These are phyloP conservation scores for Pseudomugil gertrudae DNA, from an alignment of 2,797 vertebrate genomes.

Conservation along the genomic window DNA sequence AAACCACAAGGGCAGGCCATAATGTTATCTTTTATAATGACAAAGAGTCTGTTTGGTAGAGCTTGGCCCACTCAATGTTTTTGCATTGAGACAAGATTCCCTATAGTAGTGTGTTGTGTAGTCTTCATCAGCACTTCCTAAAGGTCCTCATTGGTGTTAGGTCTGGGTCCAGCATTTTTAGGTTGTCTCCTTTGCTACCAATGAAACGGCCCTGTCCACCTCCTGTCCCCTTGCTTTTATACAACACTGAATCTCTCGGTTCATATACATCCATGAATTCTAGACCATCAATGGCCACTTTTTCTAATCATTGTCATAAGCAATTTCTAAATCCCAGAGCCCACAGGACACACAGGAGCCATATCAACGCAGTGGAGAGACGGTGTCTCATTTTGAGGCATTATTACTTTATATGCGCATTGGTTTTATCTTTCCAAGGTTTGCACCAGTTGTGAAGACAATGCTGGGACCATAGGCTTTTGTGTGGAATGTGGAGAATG, in stretches of 20 bases:
- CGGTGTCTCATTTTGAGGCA: neutral
- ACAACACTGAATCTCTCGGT: neutral
- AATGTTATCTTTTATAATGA: neutral
- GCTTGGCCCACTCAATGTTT: neutral
- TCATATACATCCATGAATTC: neutral
- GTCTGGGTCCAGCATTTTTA: neutral
- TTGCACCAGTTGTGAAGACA: conserved; percentile 98
- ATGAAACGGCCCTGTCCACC: neutral
- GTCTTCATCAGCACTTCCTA: too few species aligned
- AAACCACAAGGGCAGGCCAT: neutral
- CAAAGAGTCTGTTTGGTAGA: neutral
- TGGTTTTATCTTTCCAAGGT: conserved; percentile 79
- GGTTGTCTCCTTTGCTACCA: neutral
- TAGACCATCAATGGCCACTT: neutral
- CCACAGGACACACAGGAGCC: neutral
- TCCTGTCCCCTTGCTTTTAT: neutral
- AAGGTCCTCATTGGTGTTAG: too few species aligned
- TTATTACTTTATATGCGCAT: neutral
- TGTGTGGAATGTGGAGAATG: conserved; percentile 97
- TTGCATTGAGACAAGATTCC: neutral
- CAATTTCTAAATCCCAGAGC: neutral
- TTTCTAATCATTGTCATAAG: neutral
- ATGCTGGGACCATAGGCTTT: conserved; percentile 95
- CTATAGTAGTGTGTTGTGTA: too few species aligned
- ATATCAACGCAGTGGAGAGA: neutral